Base-by-base conservation (phyloP, 2,797 vertebrate species). In the Hypotaenidia okinawae region DNA sequence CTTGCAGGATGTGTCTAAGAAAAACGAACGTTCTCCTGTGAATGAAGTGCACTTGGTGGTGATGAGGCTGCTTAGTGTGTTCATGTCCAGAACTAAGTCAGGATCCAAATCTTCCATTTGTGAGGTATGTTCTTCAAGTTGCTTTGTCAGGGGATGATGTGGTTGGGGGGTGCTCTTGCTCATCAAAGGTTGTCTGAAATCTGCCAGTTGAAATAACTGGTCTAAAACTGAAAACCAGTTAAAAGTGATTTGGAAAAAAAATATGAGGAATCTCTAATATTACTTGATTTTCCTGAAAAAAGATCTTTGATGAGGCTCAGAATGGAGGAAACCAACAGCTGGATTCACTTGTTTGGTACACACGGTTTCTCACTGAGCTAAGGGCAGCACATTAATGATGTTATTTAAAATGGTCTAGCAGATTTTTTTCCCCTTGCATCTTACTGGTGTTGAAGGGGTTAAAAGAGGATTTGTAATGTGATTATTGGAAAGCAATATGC, bases 41-140 rank as follows among this genome's bases (percentile, higher is more conserved):
- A 99, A 99, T 23, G 99, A 99, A 96, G 99, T 99, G 74, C 99
- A 99, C 82, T 95, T 99, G 95, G 99, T 99, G 66, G 99, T 99
- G 63, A 99, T 99, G 99, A 98, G 99, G 78, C 98, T 99, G 9
- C 98, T 99, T 45, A 99, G 99, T 8, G 99, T 99, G 76, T 99
- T 99, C 97, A 99, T 99, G 99, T 99, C 99, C 70, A 98, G 99
- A 89, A 99, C 99, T 27, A 99, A 99, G 91, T 99, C 99, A 35
- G 99, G 99, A 41, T 99, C 99, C 81, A 99, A 99, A 95, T 99
- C 99, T 19, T 99, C 99, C 45, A 96, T 98, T 66, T 99, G 99
- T 85, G 99, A 99, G 99, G 99, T 99, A 98, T 16, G 15, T 49
- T 82, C 45, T 87, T 57, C 75, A 64, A 19, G 24, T 16, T 58